These are phyloP conservation scores for Gobius niger DNA, from an alignment of 2,113 vertebrate species.

Conservation along the genomic window DNA sequence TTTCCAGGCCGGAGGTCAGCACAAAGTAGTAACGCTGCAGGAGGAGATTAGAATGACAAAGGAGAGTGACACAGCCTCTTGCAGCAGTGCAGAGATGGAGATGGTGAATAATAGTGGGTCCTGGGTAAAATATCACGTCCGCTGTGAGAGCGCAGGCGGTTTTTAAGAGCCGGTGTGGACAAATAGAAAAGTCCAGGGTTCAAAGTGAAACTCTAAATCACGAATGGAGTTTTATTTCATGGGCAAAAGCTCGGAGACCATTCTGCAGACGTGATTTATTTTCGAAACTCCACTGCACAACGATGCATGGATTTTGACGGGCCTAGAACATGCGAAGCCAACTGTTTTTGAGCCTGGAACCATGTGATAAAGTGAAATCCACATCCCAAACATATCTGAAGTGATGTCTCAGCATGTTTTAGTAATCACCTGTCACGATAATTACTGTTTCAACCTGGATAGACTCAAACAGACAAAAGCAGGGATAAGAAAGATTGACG, in stretches of 20 bases:
- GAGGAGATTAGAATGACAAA: slow-evolving; percentile 70
- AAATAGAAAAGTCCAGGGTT: slow-evolving; percentile 14
- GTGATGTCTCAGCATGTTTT: too few species aligned
- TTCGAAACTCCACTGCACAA: neutral
- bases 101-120: slow-evolving; percentile 64
- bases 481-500: too few species aligned
- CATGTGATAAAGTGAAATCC: too few species aligned
- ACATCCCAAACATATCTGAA: too few species aligned
- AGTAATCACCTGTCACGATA: too few species aligned
- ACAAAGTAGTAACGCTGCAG: slow-evolving; percentile 56
- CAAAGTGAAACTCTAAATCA: slow-evolving; percentile 28
- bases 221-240: slow-evolving; percentile 16
- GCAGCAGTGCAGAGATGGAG: slow-evolving; percentile 55
- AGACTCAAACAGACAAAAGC: too few species aligned
- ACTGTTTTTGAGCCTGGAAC: too few species aligned
- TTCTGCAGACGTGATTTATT: neutral
- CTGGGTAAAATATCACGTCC: slow-evolving; percentile 64
- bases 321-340: too few species aligned
- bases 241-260: neutral
- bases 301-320: too few species aligned
- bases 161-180: slow-evolving; percentile 37
- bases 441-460: too few species aligned
- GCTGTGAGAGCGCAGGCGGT: slow-evolving; percentile 31
- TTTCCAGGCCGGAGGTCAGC: slow-evolving; percentile 55
- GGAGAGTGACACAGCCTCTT: slow-evolving; percentile 55